phyloP scores from a whole-genome alignment of 1,140 invertebrate species.

The Chymomyza costata region DNA sequence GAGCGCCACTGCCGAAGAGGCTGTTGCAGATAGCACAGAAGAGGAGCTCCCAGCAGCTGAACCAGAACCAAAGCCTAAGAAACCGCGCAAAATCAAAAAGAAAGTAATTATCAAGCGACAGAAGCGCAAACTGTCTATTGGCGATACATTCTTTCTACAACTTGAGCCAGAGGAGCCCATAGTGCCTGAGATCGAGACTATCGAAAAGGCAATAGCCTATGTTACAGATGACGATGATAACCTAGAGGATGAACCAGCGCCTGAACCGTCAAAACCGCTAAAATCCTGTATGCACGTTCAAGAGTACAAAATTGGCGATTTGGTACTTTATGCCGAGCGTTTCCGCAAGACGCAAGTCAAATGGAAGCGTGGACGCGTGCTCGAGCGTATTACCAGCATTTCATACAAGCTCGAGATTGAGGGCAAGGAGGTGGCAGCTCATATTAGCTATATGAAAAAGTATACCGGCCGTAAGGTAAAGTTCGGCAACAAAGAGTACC shows the following conservation, averaged over 20 bases:
- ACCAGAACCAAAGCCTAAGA: conserved; percentile 41
- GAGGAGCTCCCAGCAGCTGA: conserved; percentile 12
- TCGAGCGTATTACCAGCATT: conserved; percentile 69
- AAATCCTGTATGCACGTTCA: conserved; percentile 64
- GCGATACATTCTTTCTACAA: conserved; percentile 60
- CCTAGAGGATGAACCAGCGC: conserved; percentile 15
- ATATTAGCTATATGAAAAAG: conserved; percentile 70
- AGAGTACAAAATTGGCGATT: conserved; percentile 62
- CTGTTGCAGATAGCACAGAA: too few species aligned
- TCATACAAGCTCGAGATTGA: conserved; percentile 69
- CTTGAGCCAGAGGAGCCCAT: conserved; percentile 49
- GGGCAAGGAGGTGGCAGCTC: conserved; percentile 64
- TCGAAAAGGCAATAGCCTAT: conserved; percentile 65
- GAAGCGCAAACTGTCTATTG: conserved; percentile 58
- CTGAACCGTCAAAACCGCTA: conserved; percentile 35
- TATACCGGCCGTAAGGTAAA: conserved; percentile 66
- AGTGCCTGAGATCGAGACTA: conserved; percentile 57
- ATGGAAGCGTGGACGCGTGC: conserved; percentile 62
- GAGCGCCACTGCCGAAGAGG: background rate
- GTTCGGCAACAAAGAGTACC: conserved; percentile 70
- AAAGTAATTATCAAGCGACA: conserved; percentile 70
- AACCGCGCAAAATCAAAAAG: conserved; percentile 62
- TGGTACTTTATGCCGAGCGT: conserved; percentile 65
- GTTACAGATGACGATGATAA: conserved; percentile 52
- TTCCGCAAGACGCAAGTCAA: conserved; percentile 65